phyloP scores from a whole-genome alignment of 2,113 vertebrate species.

The Pelodiscus sinensis region DNA sequence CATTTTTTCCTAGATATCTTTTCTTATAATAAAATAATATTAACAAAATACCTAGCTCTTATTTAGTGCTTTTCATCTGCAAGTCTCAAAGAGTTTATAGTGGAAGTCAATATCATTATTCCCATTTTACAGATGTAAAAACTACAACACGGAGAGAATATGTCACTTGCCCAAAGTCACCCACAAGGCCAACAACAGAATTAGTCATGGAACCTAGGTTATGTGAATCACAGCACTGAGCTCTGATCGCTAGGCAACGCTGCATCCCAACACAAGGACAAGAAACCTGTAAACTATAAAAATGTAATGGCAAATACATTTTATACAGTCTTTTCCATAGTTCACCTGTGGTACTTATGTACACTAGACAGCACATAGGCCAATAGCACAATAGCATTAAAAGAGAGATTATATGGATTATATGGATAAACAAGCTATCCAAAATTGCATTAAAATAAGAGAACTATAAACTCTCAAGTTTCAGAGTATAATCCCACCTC shows the following conservation, averaged over 20 bases:
- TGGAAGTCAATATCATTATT: not conserved
- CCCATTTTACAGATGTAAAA: not conserved
- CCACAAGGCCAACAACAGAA: not conserved
- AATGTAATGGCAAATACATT: not conserved
- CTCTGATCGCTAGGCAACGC: not conserved
- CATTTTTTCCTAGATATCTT: not conserved
- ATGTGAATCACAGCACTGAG: not conserved
- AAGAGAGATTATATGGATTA: not conserved
- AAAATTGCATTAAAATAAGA: not conserved
- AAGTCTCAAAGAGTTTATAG: not conserved
- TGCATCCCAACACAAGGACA: not conserved
- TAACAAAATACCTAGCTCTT: not conserved
- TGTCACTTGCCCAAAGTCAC: not conserved
- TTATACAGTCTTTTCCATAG: not conserved
- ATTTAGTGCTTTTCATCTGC: not conserved
- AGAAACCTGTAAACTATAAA: not conserved
- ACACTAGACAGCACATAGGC: not conserved
- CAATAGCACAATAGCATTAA: not conserved
- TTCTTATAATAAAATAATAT: not conserved
- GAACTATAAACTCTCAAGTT: not conserved
- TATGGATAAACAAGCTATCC: not conserved
- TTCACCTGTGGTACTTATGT: not conserved
- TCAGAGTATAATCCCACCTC: not conserved
- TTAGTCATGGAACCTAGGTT: not conserved
- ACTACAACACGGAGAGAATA: too few relatives aligned